These are phyloP conservation scores for Aurelia sp. DNA, from an alignment of 30 jellyfish, hydroid and myxozoan species.

Conservation along the genomic window DNA sequence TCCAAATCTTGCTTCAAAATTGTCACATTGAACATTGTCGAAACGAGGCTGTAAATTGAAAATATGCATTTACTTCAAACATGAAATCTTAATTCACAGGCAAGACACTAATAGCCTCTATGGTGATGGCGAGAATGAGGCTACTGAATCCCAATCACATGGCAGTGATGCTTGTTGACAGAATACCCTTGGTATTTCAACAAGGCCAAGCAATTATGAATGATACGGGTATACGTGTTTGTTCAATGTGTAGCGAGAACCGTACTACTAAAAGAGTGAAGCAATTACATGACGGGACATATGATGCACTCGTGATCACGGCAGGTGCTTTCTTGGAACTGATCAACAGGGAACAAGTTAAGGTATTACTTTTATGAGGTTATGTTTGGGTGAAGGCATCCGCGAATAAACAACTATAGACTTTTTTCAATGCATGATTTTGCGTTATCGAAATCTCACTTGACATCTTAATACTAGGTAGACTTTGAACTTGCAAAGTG, in stretches of 20 bases:
- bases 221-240: slow-evolving; percentile 79
- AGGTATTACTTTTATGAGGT: slow-evolving; percentile 6
- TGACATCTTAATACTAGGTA: too few species aligned
- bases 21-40: neutral
- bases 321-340: slow-evolving; percentile 82
- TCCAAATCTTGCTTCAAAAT: too few species aligned
- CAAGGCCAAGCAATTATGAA: slow-evolving; percentile 71
- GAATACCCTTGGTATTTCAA: slow-evolving; percentile 83
- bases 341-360: slow-evolving; percentile 49
- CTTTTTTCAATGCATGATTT: too few species aligned
- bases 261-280: slow-evolving; percentile 56
- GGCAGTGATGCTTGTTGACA: slow-evolving; percentile 84
- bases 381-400: too few species aligned
- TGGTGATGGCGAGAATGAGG: slow-evolving; percentile 79
- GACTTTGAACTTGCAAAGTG: too few species aligned
- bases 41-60: neutral
- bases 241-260: slow-evolving; percentile 80
- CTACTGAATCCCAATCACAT: slow-evolving; percentile 60
- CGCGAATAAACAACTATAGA: too few species aligned
- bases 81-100: slow-evolving; percentile 12
- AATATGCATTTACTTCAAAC: neutral
- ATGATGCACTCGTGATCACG: slow-evolving; percentile 84
- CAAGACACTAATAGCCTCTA: slow-evolving; percentile 83
- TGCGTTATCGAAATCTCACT: too few species aligned
- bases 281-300: slow-evolving; percentile 64